phyloP scores from a whole-genome alignment of 2,113 vertebrate species.

The Gavialis gangeticus region DNA sequence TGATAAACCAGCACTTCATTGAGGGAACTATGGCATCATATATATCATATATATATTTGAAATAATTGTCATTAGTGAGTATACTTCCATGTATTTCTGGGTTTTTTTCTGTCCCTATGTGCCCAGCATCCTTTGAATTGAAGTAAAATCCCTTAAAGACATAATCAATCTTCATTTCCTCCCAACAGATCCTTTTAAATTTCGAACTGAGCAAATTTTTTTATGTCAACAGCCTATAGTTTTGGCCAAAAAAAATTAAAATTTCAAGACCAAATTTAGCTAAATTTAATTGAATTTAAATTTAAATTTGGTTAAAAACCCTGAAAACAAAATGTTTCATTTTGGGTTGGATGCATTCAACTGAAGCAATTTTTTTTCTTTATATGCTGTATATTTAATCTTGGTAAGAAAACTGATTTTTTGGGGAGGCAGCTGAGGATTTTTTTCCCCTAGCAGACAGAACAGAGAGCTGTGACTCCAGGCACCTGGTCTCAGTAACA shows the following conservation, averaged over 20 bases:
- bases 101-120: conserved; percentile 35
- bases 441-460: neutral
- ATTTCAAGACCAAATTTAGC: conserved; percentile 37
- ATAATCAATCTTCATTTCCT: conserved; percentile 65
- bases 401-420: neutral
- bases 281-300: neutral
- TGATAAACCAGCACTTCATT: neutral
- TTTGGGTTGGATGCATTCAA: neutral
- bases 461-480: neutral
- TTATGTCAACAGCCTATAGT: neutral
- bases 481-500: neutral
- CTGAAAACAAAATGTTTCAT: neutral
- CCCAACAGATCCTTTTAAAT: conserved; percentile 44
- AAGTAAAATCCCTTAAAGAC: conserved; percentile 48
- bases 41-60: neutral
- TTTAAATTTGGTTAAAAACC: neutral
- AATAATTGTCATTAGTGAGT: neutral
- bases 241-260: conserved; percentile 57
- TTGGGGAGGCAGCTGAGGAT: neutral
- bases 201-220: conserved; percentile 27
- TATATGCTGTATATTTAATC: neutral
- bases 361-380: neutral
- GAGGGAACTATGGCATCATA: neutral
- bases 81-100: conserved; percentile 9
- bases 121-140: conserved; percentile 63